phyloP scores from a whole-genome alignment of 2,113 vertebrate species.

The Gambusia holbrooki region DNA sequence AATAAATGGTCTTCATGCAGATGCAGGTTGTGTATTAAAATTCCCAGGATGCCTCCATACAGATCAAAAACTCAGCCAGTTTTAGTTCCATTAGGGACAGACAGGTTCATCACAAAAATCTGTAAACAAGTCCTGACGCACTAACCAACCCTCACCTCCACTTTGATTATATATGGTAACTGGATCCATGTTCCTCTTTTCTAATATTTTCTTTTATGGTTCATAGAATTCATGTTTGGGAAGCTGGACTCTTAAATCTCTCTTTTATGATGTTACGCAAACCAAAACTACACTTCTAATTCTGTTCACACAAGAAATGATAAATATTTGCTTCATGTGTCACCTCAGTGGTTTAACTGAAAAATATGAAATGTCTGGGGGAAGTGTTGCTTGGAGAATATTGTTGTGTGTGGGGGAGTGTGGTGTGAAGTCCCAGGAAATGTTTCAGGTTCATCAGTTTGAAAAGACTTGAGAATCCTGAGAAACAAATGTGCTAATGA shows the following conservation, averaged over 20 bases:
- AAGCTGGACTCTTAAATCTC: slow-evolving; percentile 8
- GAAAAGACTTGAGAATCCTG: slow-evolving; percentile 45
- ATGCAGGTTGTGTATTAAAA: slow-evolving; percentile 2
- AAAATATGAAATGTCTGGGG: slow-evolving; percentile 42
- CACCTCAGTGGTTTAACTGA: slow-evolving; percentile 31
- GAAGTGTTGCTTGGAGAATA: slow-evolving; percentile 46
- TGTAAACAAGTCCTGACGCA: neutral
- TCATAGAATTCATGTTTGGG: neutral
- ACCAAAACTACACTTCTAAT: slow-evolving; percentile 35
- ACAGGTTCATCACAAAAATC: neutral
- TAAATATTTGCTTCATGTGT: slow-evolving; percentile 43
- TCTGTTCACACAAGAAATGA: slow-evolving; percentile 24
- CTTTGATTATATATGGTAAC: slow-evolving; percentile 7
- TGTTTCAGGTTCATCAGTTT: slow-evolving; percentile 59
- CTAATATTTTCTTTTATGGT: neutral
- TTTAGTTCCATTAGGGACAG: neutral
- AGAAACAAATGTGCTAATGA: slow-evolving; percentile 17
- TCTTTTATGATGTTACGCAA: slow-evolving; percentile 49
- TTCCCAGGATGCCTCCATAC: slow-evolving; percentile 4
- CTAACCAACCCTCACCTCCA: neutral
- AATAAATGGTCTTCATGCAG: neutral
- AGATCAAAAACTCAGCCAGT: neutral
- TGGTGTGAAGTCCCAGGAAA: slow-evolving; percentile 45
- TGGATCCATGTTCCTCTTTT: neutral
- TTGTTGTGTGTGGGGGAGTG: slow-evolving; percentile 48